These are phyloP conservation scores for Nemoura dubitans DNA, from an alignment of 2,888 invertebrate genomes.

Conservation along the genomic window DNA sequence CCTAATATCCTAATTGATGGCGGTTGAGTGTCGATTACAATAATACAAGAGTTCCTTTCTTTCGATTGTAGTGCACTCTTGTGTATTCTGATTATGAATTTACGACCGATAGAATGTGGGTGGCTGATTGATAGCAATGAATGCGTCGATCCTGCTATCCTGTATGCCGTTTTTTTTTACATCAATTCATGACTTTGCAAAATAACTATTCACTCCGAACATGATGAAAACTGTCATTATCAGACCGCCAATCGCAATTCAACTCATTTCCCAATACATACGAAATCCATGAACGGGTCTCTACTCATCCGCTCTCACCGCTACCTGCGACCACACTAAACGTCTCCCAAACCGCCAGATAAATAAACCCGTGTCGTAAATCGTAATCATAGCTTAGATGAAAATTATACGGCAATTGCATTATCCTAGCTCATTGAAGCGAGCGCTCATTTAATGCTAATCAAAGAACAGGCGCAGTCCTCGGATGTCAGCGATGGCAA, in stretches of 20 bases:
- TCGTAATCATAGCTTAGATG: constrained; percentile 8
- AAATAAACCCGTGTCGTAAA: background rate
- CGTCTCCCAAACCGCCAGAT: background rate
- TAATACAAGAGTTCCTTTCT: background rate
- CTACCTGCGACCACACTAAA: background rate
- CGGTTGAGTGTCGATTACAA: background rate
- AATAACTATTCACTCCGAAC: background rate
- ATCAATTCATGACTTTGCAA: background rate
- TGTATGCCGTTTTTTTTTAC: background rate
- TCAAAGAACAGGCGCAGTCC: constrained; percentile 31
- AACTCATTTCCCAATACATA: background rate
- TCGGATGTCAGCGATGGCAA: background rate
- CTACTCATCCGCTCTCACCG: background rate
- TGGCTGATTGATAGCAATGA: background rate
- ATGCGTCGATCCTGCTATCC: background rate
- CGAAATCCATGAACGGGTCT: background rate
- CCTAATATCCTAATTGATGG: constrained; percentile 3
- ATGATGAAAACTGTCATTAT: background rate
- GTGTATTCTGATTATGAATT: background rate
- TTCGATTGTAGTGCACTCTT: background rate
- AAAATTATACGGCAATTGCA: constrained; percentile 15
- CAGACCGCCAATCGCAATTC: background rate
- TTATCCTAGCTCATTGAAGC: constrained; percentile 28
- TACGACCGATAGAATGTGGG: background rate
- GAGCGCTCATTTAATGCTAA: constrained; percentile 15